Evolutionary conservation across 2,797 vertebrate species (phyloP).

Genomic region (Characodon lateralis): DNA sequence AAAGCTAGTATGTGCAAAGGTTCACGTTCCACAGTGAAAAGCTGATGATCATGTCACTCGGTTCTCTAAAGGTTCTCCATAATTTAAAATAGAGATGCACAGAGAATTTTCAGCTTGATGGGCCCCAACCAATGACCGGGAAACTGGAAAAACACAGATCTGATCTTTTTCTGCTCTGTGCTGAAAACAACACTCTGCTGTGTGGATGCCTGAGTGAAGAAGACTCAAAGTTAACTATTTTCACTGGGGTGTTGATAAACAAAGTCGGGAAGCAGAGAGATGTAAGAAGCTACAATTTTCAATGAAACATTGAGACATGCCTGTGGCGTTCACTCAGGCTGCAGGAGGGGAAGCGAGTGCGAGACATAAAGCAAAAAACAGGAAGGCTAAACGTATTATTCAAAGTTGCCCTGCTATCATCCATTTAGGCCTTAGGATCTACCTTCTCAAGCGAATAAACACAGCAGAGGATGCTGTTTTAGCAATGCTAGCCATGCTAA

Average conservation of each 20-base stretch:
- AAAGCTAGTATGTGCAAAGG: constrained; percentile 52
- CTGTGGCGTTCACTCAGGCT: not conserved
- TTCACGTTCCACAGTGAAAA: constrained; percentile 15
- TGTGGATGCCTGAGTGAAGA: too few relatives aligned
- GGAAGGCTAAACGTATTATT: not conserved
- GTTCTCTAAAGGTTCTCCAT: constrained; percentile 3
- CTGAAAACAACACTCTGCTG: too few relatives aligned
- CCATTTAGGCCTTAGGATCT: not conserved
- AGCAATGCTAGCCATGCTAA: not conserved
- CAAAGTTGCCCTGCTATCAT: not conserved
- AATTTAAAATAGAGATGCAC: not conserved
- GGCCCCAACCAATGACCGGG: not conserved
- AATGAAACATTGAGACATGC: not conserved
- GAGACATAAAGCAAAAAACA: not conserved
- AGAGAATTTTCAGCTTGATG: not conserved
- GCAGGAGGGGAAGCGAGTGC: not conserved
- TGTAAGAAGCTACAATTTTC: not conserved
- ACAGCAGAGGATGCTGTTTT: not conserved
- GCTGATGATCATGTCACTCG: not conserved
- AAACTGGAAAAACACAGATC: not conserved
- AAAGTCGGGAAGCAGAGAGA: not conserved
- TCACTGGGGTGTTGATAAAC: not conserved
- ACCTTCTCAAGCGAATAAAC: not conserved
- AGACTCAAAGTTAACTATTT: not conserved
- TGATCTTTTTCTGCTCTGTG: too few relatives aligned